Evolutionary conservation across 2,888 invertebrate species (phyloP), one percentile per base, ranked within the genome.

Genomic region (Ectemnius lituratus): DNA sequence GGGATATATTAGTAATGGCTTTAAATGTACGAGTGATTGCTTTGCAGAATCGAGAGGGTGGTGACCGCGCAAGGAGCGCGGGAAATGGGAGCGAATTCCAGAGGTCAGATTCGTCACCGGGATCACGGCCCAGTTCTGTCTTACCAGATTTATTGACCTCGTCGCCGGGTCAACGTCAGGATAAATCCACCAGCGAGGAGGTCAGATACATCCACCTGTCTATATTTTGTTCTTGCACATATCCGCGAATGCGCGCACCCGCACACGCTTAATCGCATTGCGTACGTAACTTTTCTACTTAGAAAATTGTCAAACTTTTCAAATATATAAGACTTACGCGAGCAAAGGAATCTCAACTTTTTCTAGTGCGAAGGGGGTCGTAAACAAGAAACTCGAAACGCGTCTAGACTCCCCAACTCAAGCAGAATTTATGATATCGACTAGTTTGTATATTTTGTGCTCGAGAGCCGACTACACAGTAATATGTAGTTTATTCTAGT

Each of bases 121-220:
- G 93, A 73, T 92, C 97, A 37, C 94, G 97, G 81, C 97, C 97
- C 80, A 97, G 97, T 92, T 97, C 97, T 68, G 98, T 98, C 70
- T 93, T 99, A 84, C 99, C 99, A 67, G 99, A 99, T 93, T 94
- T 99, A 85, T 94, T 99, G 83, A 98, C 98, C 89, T 96, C 96
- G 82, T 97, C 97, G 47, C 97, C 97, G 74, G 95, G 95, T 83
- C 95, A 96, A 85, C 93, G 98, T 67, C 96, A 95, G 90, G 98
- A 98, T 92, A 98, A 98, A 91, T 95, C 97, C 83, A 96, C 96
- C 87, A 97, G 97, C 90, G 98, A 98, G 92, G 98, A 98, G 97
- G 98, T 98, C 93, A 94, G 92, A 83, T 73, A 74, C 46, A 63
- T 61, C 57, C 23, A 58, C 68, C 52, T 61, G 37, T 66, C n/a